phyloP scores from a whole-genome alignment of 2,888 invertebrate species.

The Lysandra bellargus region DNA sequence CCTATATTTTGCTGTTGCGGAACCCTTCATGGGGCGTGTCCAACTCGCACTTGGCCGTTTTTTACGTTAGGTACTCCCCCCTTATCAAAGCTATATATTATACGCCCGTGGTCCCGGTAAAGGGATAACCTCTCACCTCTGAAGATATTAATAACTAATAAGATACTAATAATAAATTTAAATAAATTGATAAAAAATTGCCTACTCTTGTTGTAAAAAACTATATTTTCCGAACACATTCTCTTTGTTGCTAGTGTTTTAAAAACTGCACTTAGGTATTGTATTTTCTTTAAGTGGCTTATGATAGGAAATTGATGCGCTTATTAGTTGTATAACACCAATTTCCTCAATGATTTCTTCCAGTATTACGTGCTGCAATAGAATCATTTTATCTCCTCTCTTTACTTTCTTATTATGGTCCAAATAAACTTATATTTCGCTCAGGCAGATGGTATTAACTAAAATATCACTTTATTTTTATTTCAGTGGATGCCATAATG shows the following conservation, averaged over 20 bases:
- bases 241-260: neutral
- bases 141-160: no score
- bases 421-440: neutral
- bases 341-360: constrained; percentile 16
- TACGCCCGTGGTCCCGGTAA: no score
- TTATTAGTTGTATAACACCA: constrained; percentile 23
- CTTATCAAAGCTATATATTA: no score
- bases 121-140: no score
- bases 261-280: neutral
- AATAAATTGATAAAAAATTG: neutral
- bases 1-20: no score
- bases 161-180: no score
- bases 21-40: no score
- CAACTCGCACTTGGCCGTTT: no score
- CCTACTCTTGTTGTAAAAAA: neutral
- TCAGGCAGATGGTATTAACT: neutral
- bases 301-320: neutral
- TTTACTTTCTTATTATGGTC: neutral
- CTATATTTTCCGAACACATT: neutral
- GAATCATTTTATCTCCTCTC: neutral
- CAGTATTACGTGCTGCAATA: neutral
- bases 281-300: neutral
- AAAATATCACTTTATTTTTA: neutral
- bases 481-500: no score
- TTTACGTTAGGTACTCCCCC: no score